phyloP scores from a whole-genome alignment of 2,113 vertebrate genomes.

The Euleptes europaea region DNA sequence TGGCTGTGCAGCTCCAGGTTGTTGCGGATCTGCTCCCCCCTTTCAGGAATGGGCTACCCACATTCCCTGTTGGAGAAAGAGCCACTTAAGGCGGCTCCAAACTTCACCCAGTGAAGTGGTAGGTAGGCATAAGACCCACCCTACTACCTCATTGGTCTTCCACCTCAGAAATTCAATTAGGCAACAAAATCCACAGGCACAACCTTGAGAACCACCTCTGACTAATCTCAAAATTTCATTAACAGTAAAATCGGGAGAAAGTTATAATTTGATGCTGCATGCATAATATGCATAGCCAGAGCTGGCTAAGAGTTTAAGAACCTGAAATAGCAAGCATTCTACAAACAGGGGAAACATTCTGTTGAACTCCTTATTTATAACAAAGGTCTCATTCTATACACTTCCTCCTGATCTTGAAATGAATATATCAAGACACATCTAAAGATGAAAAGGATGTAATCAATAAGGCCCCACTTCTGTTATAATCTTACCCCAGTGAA shows the following conservation, averaged over 20 bases:
- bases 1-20: too few species aligned
- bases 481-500: constrained; percentile 56
- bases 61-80: too few species aligned
- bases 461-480: constrained; percentile 60
- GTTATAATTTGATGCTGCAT: background rate
- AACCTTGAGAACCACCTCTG: background rate
- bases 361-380: constrained; percentile 44
- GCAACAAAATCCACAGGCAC: background rate
- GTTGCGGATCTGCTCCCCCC: too few species aligned
- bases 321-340: constrained; percentile 27
- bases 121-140: too few species aligned
- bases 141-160: background rate
- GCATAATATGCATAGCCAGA: background rate
- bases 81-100: too few species aligned
- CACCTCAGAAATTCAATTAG: background rate
- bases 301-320: constrained; percentile 10
- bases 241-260: background rate
- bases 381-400: constrained; percentile 24
- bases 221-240: background rate
- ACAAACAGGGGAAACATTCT: constrained; percentile 20
- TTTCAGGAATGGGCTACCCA: too few species aligned
- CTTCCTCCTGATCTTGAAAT: constrained; percentile 53
- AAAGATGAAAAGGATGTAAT: constrained; percentile 62
- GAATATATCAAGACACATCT: constrained; percentile 45
- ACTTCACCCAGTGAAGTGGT: too few species aligned